Percentiles rank a stretch among this genome's conserved stretches.
Conservation (phyloP, 2,113 vertebrate genomes). For the Formicarius rufipectus region DNA sequence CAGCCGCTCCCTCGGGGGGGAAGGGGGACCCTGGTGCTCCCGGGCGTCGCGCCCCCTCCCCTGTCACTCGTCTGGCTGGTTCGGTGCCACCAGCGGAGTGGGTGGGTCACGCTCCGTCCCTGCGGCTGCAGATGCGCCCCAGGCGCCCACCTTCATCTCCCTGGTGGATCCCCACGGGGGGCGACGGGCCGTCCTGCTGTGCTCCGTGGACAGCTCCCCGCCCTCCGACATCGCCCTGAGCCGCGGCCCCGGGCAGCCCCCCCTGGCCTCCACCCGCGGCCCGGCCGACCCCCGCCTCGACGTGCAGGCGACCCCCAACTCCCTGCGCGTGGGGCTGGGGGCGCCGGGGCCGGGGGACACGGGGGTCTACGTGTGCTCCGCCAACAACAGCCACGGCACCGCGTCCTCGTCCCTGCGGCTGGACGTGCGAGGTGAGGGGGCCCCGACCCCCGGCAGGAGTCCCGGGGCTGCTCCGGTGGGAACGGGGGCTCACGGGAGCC, state of each 20-base stretch:
- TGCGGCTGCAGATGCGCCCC: conserved; percentile 63
- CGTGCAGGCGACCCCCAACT: conserved; percentile 31
- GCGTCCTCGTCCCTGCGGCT: neutral
- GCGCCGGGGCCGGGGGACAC: neutral
- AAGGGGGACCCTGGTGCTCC: neutral
- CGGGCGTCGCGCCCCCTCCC: neutral
- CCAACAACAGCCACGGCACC: conserved; percentile 60
- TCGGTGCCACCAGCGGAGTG: neutral
- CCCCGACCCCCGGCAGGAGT: neutral
- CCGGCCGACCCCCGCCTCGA: neutral
- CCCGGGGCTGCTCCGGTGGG: rapidly evolving
- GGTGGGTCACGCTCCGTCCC: no score
- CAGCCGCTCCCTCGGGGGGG: rapidly evolving
- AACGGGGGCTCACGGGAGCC: rapidly evolving
- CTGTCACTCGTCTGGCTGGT: neutral
- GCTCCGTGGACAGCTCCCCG: conserved; percentile 67
- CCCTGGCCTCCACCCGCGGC: neutral
- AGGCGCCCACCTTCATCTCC: conserved; percentile 28
- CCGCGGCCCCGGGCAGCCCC: neutral
- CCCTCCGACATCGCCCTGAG: conserved; percentile 47
- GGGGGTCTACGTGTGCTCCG: conserved; percentile 61
- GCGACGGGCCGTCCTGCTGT: conserved; percentile 36
- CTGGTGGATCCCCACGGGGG: conserved; percentile 45
- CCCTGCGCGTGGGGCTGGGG: conserved; percentile 51
- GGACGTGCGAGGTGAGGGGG: conserved; percentile 42